Base-by-base conservation (phyloP, 30 jellyfish, hydroid and myxozoan genomes). In the Pelagia noctiluca region DNA sequence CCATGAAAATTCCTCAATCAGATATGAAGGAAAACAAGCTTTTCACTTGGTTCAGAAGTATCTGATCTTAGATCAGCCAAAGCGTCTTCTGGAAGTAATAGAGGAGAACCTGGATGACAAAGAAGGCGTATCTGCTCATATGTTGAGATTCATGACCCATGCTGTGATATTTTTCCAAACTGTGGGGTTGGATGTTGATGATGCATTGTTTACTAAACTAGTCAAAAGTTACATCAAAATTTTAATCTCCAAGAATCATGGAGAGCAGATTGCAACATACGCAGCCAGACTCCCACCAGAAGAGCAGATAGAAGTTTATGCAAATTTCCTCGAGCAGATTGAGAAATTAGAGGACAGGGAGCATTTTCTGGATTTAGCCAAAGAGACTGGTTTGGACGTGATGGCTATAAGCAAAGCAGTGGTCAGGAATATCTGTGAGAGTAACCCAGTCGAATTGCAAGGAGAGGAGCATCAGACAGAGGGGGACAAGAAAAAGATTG, bases 201-300 rank as follows among this genome's bases (percentile, higher is more conserved):
- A 80, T 16, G 84, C 31, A 30, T 69, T 80, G 62, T 80, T 46
- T 54, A 63, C 68, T 24, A 80, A 70, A 21, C 32, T 70, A 1
- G 63, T 80, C 60, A 80, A 38, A 30, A 80, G 47, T 23, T 80
- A 80, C 75, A 80, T 80, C 12, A 84, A 31, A 63, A 75, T 63
- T 26, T 66, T 91, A 71, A 81, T 91, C 29, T 89, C 80, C 12
- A 79, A 42, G 16, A 50, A 85, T 33, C 96, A 84, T 46, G 70
- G 83, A 57, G 86, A 78, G 11, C 84, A 85, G 36, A 91, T 91
- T 61, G 96, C 98, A 3, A 35, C 62, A 10, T 91, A 91, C 69
- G 80, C 98, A n/a, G 85, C 98, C 1, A 85, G 85, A 47, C 85
- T 91, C 32, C 95, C 98, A 35, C 64, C 94, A 0, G 88, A 73